phyloP scores from a whole-genome alignment of 2,888 invertebrate genomes.

The Leptinotarsa juncta region DNA sequence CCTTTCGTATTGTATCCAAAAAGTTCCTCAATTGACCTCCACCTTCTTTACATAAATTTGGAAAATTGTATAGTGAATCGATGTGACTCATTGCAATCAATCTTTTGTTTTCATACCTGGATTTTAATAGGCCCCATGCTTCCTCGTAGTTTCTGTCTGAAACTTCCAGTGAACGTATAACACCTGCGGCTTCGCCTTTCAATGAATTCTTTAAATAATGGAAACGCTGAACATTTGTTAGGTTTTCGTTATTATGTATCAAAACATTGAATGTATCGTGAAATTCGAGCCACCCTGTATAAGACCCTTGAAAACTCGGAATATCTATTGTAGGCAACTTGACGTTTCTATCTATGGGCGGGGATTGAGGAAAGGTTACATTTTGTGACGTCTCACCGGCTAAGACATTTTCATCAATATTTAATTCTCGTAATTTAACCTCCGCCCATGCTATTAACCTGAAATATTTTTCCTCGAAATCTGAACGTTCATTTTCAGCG shows the following conservation, averaged over 20 bases:
- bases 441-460: constrained; percentile 1
- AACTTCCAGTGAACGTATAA: constrained; percentile 14
- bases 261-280: constrained; percentile 18
- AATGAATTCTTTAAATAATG: constrained; percentile 15
- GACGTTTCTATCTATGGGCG: constrained; percentile 17
- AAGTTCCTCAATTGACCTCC: neutral
- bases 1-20: neutral
- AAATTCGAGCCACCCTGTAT: constrained; percentile 20
- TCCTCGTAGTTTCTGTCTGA: constrained; percentile 11
- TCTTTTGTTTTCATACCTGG: constrained; percentile 7
- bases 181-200: constrained; percentile 20
- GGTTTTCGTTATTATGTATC: constrained; percentile 13
- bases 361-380: too few relatives aligned
- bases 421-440: neutral
- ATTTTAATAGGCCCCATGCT: constrained; percentile 16
- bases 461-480: constrained; percentile 13
- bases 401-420: too few relatives aligned
- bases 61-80: constrained; percentile 2
- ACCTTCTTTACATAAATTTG: too few relatives aligned
- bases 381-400: neutral
- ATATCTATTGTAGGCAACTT: constrained; percentile 19
- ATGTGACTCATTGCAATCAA: constrained; percentile 16
- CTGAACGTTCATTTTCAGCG: neutral
- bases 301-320: constrained; percentile 12
- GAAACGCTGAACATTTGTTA: constrained; percentile 19